Evolutionary conservation across 2,797 vertebrate genomes (phyloP).

Genomic region (Hippocampus kuda): DNA sequence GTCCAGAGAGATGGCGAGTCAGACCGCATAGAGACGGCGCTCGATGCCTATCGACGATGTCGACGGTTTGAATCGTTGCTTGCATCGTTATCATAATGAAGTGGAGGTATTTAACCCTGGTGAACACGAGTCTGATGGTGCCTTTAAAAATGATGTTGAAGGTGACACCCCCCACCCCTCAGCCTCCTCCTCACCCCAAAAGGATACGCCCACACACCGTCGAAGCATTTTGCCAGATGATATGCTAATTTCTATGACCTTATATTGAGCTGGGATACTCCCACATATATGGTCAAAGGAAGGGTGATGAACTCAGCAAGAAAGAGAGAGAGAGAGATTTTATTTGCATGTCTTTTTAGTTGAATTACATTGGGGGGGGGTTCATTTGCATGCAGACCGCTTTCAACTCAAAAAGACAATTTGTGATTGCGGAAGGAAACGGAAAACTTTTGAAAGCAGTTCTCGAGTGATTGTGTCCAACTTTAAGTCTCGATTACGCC

Average conservation of each 20-base stretch:
- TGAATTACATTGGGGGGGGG: background rate
- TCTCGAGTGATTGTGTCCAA: too few species aligned
- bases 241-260: slow-evolving; percentile 72
- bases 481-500: too few species aligned
- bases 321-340: slow-evolving; percentile 9
- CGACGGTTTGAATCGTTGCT: slow-evolving; percentile 52
- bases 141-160: slow-evolving; percentile 62
- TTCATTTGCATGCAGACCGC: background rate
- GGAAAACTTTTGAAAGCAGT: background rate
- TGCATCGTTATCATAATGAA: slow-evolving; percentile 76
- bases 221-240: slow-evolving; percentile 66
- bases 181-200: background rate
- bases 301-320: slow-evolving; percentile 40
- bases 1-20: slow-evolving; percentile 50
- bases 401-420: background rate
- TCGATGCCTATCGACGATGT: slow-evolving; percentile 56
- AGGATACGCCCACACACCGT: slow-evolving; percentile 63
- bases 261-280: slow-evolving; percentile 55
- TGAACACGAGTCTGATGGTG: slow-evolving; percentile 44
- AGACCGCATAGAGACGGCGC: slow-evolving; percentile 28
- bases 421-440: background rate
- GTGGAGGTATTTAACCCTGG: slow-evolving; percentile 71
- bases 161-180: slow-evolving; percentile 56
- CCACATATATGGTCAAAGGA: slow-evolving; percentile 42
- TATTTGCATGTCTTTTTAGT: slow-evolving; percentile 24